Conservation (phyloP, 2,113 vertebrate species). For the Romanogobio albipinnatus region DNA sequence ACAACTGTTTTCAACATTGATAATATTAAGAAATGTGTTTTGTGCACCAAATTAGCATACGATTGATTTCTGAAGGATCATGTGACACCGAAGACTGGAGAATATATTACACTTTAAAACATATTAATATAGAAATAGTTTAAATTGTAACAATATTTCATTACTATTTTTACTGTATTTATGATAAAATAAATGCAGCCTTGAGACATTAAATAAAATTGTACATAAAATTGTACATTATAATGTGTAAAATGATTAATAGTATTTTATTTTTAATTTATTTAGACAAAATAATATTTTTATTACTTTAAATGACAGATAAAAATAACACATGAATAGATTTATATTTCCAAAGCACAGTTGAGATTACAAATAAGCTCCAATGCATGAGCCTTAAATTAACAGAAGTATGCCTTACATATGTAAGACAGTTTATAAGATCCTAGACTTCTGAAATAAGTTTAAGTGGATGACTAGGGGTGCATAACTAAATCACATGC, state of each 20-base stretch:
- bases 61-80: background rate
- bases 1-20: background rate
- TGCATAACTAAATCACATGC: conserved; percentile 34
- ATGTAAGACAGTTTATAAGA: background rate
- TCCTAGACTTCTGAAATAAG: background rate
- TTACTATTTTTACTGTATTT: no score
- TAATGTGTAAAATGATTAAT: background rate
- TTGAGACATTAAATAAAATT: no score
- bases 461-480: conserved; percentile 13
- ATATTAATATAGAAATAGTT: background rate
- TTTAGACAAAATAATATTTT: background rate
- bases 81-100: background rate
- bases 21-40: background rate
- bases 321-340: background rate
- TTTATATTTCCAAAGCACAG: background rate
- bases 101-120: background rate
- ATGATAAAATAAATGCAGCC: no score
- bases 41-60: background rate
- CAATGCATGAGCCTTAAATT: background rate
- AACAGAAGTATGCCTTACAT: conserved; percentile 4
- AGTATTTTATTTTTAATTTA: background rate
- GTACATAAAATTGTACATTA: no score
- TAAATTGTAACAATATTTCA: no score
- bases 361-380: background rate
- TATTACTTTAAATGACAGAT: background rate